phyloP scores from a whole-genome alignment of 2,113 vertebrate species.

The Willisornis vidua region DNA sequence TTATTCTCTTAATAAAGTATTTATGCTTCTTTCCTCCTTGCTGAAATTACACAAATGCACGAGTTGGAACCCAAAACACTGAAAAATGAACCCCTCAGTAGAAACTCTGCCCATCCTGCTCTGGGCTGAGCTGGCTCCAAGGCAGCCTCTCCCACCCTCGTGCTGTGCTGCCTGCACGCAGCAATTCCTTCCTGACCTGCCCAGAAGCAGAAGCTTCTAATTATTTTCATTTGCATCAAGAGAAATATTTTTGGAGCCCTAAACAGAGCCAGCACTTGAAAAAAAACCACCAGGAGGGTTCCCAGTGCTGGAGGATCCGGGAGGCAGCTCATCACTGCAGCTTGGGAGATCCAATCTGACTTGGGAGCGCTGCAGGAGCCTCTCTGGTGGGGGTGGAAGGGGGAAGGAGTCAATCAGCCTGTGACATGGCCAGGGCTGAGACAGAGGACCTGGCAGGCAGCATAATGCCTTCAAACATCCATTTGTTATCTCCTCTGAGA shows the following conservation, averaged over 20 bases:
- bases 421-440: neutral
- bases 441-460: neutral
- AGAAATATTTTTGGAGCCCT: slow-evolving; percentile 31
- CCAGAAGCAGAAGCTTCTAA: slow-evolving; percentile 39
- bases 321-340: neutral
- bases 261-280: neutral
- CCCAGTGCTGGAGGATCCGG: neutral
- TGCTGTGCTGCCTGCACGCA: neutral
- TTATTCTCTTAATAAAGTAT: neutral
- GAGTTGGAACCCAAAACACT: neutral
- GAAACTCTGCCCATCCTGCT: neutral
- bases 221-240: slow-evolving; percentile 50
- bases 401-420: neutral
- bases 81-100: neutral
- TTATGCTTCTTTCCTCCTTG: neutral
- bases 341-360: neutral
- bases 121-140: neutral
- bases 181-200: slow-evolving; percentile 39
- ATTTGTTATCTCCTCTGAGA: neutral
- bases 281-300: neutral
- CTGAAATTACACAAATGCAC: neutral
- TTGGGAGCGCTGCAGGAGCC: neutral
- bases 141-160: neutral
- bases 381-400: neutral
- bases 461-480: neutral